Conservation (phyloP, 2,888 invertebrate genomes). For the Apamea crenata region DNA sequence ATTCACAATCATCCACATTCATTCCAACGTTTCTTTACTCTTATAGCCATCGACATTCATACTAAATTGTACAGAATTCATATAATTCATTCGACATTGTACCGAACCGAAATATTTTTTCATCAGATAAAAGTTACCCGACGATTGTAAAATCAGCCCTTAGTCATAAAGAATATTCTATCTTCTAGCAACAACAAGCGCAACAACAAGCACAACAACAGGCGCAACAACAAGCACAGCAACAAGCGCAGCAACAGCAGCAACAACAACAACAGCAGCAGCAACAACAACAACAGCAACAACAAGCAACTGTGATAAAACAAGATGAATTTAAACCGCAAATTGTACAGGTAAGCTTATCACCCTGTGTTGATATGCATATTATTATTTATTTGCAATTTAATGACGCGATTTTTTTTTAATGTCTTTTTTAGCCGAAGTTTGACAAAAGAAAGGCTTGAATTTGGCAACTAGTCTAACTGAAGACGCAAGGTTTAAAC, state of each 20-base stretch:
- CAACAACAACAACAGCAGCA: constrained; percentile 79
- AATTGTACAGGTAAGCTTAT: constrained; percentile 84
- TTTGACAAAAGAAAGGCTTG: background rate
- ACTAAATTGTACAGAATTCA: no score
- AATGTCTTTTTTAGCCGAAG: background rate
- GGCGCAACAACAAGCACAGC: constrained; percentile 79
- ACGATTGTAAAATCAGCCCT: no score
- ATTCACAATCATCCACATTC: no score
- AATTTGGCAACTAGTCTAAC: background rate
- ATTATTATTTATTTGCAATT: background rate
- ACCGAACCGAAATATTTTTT: no score
- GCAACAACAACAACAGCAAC: constrained; percentile 77
- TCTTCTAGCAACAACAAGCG: constrained; percentile 78
- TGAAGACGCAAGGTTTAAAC: background rate
- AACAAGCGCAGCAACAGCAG: constrained; percentile 83
- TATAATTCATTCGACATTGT: no score
- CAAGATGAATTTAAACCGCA: constrained; percentile 89
- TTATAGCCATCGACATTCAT: no score
- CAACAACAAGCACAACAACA: constrained; percentile 77
- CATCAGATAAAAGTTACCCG: no score
- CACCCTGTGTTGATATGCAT: background rate
- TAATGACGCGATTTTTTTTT: background rate
- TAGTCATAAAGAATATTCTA: background rate
- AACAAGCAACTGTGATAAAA: constrained; percentile 88
- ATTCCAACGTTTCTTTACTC: no score